Evolutionary conservation across 2,888 invertebrate species (phyloP), one percentile per base, ranked within the genome.

Genomic region (Dasysyrphus tricinctus): DNA sequence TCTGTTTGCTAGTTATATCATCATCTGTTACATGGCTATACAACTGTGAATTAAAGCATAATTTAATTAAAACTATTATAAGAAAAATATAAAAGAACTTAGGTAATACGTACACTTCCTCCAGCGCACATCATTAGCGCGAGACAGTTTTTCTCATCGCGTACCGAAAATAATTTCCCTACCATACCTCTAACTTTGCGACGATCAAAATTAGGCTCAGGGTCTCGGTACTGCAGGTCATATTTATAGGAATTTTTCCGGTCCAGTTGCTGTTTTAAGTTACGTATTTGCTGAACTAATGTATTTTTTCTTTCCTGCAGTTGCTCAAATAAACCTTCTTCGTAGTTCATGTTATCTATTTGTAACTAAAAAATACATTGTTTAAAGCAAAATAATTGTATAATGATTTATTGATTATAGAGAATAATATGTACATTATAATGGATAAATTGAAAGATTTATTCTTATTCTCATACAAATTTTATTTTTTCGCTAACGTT

Each of bases 1-100:
- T 93, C 91, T 96, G 94, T 92, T 97, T 98, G 89, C 97, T 96
- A 0, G 97, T 97, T 72, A 94, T 93, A 90, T 98, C 98, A 57
- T 95, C 96, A 90, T 98, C 97, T 44, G 98, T 97, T 65, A 99
- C 96, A 80, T 98, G 96, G 93, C 98, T 97, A 93, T 96, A 97
- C 34, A 99, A 92, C 97, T 98, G 91, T 57, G 57, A 16, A 57
- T 8, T 93, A 92, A 89, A 63, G 32, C 79, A 12, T 54, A 42
- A 69, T 6, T 73, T 49, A n/a, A 47, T 32, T n/a, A 65, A 12
- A 61, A 44, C 6, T n/a, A 67, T 76, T 76, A 32, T 57, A 11
- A 9, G n/a, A n/a, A n/a, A n/a, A 70, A 49, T 34, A 19, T 69
- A 9, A 16, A 8, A 56, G n/a, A 51, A 51, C 5, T 47, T 11